Evolutionary conservation across 2,797 vertebrate genomes (phyloP).

Genomic region (Borostomias antarcticus): DNA sequence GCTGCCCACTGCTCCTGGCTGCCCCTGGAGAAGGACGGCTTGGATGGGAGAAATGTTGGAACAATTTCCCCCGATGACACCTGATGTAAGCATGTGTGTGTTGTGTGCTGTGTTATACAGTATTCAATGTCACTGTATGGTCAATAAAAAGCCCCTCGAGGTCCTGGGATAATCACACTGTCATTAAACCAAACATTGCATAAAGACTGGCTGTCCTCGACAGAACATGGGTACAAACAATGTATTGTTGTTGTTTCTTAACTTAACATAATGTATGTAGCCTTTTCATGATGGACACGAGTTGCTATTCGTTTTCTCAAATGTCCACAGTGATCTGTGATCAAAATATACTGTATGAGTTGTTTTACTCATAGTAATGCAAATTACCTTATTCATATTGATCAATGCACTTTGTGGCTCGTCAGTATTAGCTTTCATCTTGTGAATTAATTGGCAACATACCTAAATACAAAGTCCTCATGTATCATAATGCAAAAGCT

Average conservation of each 20-base stretch:
- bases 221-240: not conserved
- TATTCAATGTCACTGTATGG: no score
- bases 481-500: not conserved
- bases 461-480: not conserved
- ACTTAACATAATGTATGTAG: not conserved
- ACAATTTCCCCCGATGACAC: no score
- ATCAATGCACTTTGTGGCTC: not conserved
- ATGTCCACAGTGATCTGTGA: conserved; percentile 27
- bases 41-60: no score
- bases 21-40: no score
- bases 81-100: no score
- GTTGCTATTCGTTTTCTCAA: no score
- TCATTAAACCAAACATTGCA: not conserved
- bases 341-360: conserved; percentile 15
- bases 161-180: no score
- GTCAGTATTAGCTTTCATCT: not conserved
- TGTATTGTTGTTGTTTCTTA: not conserved
- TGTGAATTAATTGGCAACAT: not conserved
- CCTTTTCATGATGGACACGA: not conserved
- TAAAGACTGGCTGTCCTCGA: not conserved
- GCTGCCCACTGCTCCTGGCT: no score
- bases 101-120: no score
- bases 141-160: no score
- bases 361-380: conserved; percentile 17
- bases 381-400: not conserved